Evolutionary conservation across 1,140 invertebrate species (phyloP).

Genomic region (Cydia pomonella): DNA sequence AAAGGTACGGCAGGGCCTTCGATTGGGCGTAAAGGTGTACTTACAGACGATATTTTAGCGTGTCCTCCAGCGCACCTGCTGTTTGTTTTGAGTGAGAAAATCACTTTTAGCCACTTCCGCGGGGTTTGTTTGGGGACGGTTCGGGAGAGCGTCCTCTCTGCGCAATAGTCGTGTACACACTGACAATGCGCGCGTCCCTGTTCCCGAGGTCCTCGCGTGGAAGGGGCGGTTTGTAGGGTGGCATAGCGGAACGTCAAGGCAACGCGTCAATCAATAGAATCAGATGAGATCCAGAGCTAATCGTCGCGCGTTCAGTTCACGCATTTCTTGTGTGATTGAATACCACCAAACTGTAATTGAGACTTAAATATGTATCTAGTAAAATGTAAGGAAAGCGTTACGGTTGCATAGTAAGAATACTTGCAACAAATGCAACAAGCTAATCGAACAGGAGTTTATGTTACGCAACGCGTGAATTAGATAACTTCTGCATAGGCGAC

Average conservation of each 20-base stretch:
- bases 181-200: conserved; percentile 75
- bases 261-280: conserved; percentile 76
- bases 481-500: not conserved
- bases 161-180: conserved; percentile 58
- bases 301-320: conserved; percentile 40
- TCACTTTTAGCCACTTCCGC: conserved; percentile 53
- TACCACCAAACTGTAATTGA: not conserved
- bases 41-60: conserved; percentile 65
- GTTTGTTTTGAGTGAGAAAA: conserved; percentile 42
- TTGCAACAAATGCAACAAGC: not conserved
- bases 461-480: not conserved
- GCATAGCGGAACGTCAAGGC: conserved; percentile 66
- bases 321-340: conserved; percentile 23
- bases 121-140: conserved; percentile 42
- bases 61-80: conserved; percentile 58
- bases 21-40: conserved; percentile 45
- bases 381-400: not conserved
- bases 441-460: conserved; percentile 1
- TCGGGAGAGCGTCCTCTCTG: conserved; percentile 56
- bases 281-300: conserved; percentile 67
- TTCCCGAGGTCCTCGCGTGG: conserved; percentile 73
- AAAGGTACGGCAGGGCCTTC: conserved; percentile 35
- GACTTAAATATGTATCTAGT: not conserved
- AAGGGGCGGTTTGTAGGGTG: conserved; percentile 73
- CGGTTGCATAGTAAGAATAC: not conserved